Conservation (phyloP, 2,888 invertebrate genomes). For the Eupithecia subfuscata region DNA sequence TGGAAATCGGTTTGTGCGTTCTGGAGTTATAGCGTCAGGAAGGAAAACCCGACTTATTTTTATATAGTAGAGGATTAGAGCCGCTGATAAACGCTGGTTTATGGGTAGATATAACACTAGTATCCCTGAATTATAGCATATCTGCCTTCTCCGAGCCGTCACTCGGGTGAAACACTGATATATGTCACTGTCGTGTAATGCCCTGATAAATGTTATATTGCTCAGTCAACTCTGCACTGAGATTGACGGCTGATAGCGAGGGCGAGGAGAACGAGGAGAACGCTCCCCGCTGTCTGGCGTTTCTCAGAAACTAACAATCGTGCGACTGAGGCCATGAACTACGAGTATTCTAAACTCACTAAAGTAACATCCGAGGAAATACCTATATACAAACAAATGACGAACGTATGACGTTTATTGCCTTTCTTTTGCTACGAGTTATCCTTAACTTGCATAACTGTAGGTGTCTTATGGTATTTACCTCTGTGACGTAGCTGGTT, state of each 20-base stretch:
- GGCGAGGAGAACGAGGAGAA: no score
- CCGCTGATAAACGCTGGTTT: background rate
- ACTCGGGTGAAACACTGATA: constrained; percentile 14
- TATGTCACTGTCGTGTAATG: constrained; percentile 25
- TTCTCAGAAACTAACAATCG: background rate
- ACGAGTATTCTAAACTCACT: background rate
- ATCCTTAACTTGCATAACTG: background rate
- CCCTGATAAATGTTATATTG: constrained; percentile 10
- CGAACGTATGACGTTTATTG: background rate
- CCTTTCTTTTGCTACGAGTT: background rate
- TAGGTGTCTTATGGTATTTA: background rate
- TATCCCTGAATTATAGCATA: background rate
- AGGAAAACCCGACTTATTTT: no score
- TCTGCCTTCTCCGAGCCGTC: constrained; percentile 10
- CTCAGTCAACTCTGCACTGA: constrained; percentile 27
- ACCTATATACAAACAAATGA: background rate
- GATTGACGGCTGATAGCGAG: constrained; percentile 30
- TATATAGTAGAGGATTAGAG: no score
- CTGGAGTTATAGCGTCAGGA: no score
- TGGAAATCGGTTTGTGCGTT: no score
- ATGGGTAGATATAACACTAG: background rate
- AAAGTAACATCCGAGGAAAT: background rate
- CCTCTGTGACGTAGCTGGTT: background rate
- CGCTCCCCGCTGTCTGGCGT: constrained; percentile 40
- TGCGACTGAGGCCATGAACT: background rate